Base-by-base conservation (phyloP, 2,888 invertebrate genomes). In the Dermolepida albohirtum region DNA sequence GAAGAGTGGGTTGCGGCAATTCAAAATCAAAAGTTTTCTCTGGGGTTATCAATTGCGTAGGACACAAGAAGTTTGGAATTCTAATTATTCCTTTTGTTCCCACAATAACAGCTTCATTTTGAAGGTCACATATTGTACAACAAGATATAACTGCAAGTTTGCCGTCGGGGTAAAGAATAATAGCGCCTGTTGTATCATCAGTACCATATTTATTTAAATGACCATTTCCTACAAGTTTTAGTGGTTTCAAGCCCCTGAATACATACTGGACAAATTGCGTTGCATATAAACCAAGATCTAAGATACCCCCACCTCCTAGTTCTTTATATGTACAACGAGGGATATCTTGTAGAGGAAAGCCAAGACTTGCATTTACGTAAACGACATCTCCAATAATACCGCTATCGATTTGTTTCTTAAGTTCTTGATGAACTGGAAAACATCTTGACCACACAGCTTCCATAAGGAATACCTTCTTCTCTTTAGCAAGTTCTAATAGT, bases 401-500 rank as follows among this genome's bases (percentile, higher is more conserved):
- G 0, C 85, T 78, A 0, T 87, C 83, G 2, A 96, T 85, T 76
- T 90, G 88, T 74, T 91, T 86, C 64, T 87, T 88, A 54, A 95
- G 78, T 72, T 88, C 87, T 52, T 88, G 84, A 79, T 95, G 95
- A 0, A 88, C 86, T 0, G 96, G 96, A 68, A 94, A 90, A 82
- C 89, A 94, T 41, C 96, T 86, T 0, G 93, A 93, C 96, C 96
- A 97, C n/a, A 95, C 86, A 0, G 91, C 96, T 86, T 95, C 95
- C 94, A 94, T 94, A 0, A 95, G 80, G 78, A 95, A 95, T 0
- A 92, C 80, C 5, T 92, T 90, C 76, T 92, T 92, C 29, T 86
- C 81, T 76, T 86, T 88, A 0, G 96, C 94, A 0, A 89, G 79
- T 14, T 87, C 84, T 10, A 94, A 83, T 49, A 97, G 83, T 72